Conservation (phyloP, 2,113 vertebrate genomes). For the Coturnix japonica region DNA sequence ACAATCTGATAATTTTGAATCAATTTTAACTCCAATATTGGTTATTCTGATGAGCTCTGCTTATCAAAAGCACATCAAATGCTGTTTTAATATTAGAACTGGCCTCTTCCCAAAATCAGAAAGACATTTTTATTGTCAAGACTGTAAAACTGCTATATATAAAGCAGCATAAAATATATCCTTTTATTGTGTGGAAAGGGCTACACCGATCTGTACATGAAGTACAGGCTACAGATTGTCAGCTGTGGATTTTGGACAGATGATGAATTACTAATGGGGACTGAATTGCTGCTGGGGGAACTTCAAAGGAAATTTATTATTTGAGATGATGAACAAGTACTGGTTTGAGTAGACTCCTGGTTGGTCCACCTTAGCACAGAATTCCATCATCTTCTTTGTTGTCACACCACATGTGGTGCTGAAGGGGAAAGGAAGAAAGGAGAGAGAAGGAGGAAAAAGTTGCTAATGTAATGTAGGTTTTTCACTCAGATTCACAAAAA, state of each 20-base stretch:
- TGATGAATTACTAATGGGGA: background rate
- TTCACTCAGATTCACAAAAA: background rate
- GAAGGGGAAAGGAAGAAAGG: background rate
- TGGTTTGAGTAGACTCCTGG: accelerated
- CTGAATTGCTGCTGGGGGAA: background rate
- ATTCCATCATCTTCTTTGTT: background rate
- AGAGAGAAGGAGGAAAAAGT: background rate
- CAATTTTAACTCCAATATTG: background rate
- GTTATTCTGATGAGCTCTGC: background rate
- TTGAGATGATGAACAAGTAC: background rate
- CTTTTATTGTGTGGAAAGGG: background rate
- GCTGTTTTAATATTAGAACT: background rate
- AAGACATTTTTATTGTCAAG: background rate
- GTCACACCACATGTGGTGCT: background rate
- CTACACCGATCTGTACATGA: background rate
- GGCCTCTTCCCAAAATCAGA: background rate
- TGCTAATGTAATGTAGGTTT: background rate
- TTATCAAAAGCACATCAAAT: background rate
- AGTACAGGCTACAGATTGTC: background rate
- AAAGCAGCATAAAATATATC: background rate
- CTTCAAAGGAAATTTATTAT: background rate
- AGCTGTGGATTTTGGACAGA: background rate
- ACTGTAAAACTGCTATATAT: background rate
- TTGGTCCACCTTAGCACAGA: background rate
- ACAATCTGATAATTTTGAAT: background rate